Percentiles rank a stretch among this genome's conserved stretches.
These are phyloP conservation scores for Amiota communis DNA, from an alignment of 2,888 invertebrate species.

Conservation along the genomic window DNA sequence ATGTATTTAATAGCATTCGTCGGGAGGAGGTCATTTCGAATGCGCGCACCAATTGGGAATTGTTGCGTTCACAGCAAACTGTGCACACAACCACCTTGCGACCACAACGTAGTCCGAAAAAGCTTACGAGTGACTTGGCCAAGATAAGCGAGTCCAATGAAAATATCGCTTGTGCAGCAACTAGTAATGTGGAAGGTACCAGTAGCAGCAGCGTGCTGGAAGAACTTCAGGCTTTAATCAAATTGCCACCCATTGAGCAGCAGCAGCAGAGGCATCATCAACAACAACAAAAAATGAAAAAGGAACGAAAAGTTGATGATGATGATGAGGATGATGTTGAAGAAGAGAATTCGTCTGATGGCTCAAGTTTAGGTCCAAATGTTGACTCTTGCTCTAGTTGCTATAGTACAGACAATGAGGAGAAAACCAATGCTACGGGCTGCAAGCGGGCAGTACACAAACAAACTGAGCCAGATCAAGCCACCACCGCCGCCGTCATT, in stretches of 20 bases:
- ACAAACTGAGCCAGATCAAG: background rate
- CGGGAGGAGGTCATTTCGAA: slow-evolving; percentile 90
- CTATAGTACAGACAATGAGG: slow-evolving; percentile 73
- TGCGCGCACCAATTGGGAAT: slow-evolving; percentile 90
- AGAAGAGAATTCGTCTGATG: slow-evolving; percentile 73
- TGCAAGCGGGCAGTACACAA: slow-evolving; percentile 26
- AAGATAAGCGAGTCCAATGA: slow-evolving; percentile 67
- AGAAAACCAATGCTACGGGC: slow-evolving; percentile 39
- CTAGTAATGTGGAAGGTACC: slow-evolving; percentile 35
- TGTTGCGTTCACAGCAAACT: slow-evolving; percentile 79
- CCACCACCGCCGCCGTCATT: slow-evolving; percentile 31
- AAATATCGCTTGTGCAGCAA: slow-evolving; percentile 26
- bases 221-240: slow-evolving; percentile 62
- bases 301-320: slow-evolving; percentile 54
- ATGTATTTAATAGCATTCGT: slow-evolving; percentile 76
- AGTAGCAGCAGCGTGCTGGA: slow-evolving; percentile 46
- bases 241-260: slow-evolving; percentile 65
- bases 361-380: slow-evolving; percentile 82
- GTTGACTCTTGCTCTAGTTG: slow-evolving; percentile 80
- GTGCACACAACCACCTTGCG: slow-evolving; percentile 40
- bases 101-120: slow-evolving; percentile 55
- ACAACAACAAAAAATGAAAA: slow-evolving; percentile 78
- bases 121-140: slow-evolving; percentile 58
- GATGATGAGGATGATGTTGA: slow-evolving; percentile 37
- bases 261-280: slow-evolving; percentile 75